A percentile compares a stretch with the other conserved stretches of the same genome.
Conservation (phyloP, 2,888 invertebrate species). For the Meteorus colon region DNA sequence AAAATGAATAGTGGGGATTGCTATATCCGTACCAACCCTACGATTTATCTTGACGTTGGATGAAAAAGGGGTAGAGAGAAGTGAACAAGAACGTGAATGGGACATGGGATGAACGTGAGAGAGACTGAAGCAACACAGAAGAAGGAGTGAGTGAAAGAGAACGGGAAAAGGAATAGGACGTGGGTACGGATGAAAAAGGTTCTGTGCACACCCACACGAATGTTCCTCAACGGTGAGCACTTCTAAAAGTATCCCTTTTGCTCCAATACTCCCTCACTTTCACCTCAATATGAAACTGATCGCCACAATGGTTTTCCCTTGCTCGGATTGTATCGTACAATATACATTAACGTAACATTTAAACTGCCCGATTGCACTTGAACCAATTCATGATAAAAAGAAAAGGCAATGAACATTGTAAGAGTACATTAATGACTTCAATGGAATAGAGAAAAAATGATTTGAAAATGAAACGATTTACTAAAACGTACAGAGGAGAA, state of each 20-base stretch:
- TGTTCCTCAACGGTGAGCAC: not conserved
- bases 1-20: slow-evolving; percentile 10
- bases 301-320: not conserved
- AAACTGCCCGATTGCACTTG: not conserved
- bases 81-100: slow-evolving; percentile 53
- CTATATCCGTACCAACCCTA: slow-evolving; percentile 29
- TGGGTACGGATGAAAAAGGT: slow-evolving; percentile 31
- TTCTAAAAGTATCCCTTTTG: slow-evolving; percentile 14
- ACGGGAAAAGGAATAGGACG: slow-evolving; percentile 30
- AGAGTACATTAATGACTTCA: not conserved
- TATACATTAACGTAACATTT: not conserved
- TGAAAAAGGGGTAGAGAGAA: slow-evolving; percentile 37
- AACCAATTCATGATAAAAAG: not conserved
- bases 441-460: not conserved
- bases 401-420: not conserved
- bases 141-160: not conserved
- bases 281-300: not conserved
- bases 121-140: slow-evolving; percentile 3
- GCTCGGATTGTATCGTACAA: not conserved
- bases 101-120: not conserved
- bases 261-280: not conserved
- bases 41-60: slow-evolving; percentile 42
- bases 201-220: slow-evolving; percentile 28
- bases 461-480: not conserved
- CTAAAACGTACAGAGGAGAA: not conserved